Evolutionary conservation across 1,140 invertebrate species (phyloP).

Genomic region (Branchinecta lindahli): DNA sequence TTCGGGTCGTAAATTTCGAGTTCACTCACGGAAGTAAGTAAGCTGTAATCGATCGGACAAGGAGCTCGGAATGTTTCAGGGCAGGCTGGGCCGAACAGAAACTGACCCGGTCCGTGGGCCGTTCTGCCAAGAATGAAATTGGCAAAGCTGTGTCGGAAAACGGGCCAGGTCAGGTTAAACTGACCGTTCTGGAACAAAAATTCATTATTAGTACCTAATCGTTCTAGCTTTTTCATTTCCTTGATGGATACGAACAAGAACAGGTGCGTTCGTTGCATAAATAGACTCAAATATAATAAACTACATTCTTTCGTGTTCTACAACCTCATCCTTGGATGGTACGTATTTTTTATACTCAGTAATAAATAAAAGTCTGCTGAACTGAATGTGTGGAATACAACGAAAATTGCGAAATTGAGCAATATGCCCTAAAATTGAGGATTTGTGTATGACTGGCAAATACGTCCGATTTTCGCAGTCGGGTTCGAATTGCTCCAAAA

Average conservation of each 20-base stretch:
- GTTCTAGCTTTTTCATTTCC: background rate
- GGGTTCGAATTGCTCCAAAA: too few species aligned
- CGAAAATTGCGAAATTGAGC: too few species aligned
- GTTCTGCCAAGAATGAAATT: constrained; percentile 52
- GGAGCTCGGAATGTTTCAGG: constrained; percentile 38
- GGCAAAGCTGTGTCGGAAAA: constrained; percentile 48
- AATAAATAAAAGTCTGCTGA: too few species aligned
- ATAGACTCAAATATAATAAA: too few species aligned
- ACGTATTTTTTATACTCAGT: too few species aligned
- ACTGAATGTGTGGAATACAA: too few species aligned
- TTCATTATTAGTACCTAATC: background rate
- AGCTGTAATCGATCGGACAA: constrained; percentile 55
- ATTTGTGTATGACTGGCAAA: too few species aligned
- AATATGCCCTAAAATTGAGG: too few species aligned
- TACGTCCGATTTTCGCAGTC: too few species aligned
- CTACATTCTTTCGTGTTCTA: too few species aligned
- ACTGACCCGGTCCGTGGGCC: constrained; percentile 53
- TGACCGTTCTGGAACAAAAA: constrained; percentile 44
- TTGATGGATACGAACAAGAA: background rate
- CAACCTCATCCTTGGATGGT: too few species aligned
- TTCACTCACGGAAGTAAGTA: constrained; percentile 47
- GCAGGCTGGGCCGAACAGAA: constrained; percentile 45
- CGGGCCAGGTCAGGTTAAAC: constrained; percentile 41
- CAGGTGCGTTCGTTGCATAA: too few species aligned
- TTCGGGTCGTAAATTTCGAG: constrained; percentile 47